Evolutionary conservation across 2,797 vertebrate genomes (phyloP).

Genomic region (Sebastes oblongus): DNA sequence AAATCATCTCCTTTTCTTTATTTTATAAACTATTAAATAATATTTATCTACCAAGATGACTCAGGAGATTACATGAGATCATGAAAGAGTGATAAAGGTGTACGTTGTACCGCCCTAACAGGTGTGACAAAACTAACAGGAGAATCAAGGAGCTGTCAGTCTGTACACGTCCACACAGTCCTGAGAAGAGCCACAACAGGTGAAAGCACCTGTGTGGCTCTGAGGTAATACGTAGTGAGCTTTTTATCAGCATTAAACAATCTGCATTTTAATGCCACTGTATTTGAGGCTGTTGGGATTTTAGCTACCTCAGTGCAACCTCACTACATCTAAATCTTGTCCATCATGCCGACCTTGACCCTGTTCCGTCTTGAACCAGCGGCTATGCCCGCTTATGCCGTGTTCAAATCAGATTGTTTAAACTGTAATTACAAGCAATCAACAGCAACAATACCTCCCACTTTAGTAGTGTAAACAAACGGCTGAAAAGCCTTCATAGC

Average conservation of each 20-base stretch:
- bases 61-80: not conserved
- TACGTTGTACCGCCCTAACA: not conserved
- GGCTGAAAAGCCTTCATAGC: not conserved
- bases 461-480: not conserved
- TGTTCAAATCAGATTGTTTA: not conserved
- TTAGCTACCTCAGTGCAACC: not conserved
- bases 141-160: not conserved
- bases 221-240: not conserved
- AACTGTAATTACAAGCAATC: not conserved
- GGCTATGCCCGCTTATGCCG: too few species aligned
- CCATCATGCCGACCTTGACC: not conserved
- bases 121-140: constrained; percentile 28
- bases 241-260: not conserved
- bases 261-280: not conserved
- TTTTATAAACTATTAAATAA: not conserved
- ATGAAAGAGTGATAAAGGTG: constrained; percentile 5
- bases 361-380: not conserved
- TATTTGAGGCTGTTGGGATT: not conserved
- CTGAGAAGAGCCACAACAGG: not conserved
- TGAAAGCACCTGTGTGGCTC: not conserved
- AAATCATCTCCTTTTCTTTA: not conserved
- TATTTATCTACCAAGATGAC: not conserved
- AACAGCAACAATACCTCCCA: not conserved
- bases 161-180: not conserved
- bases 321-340: not conserved